A percentile compares a stretch with the other conserved stretches of the same genome.
phyloP scores from a whole-genome alignment of 2,113 vertebrate species.

The Hemiscyllium ocellatum region DNA sequence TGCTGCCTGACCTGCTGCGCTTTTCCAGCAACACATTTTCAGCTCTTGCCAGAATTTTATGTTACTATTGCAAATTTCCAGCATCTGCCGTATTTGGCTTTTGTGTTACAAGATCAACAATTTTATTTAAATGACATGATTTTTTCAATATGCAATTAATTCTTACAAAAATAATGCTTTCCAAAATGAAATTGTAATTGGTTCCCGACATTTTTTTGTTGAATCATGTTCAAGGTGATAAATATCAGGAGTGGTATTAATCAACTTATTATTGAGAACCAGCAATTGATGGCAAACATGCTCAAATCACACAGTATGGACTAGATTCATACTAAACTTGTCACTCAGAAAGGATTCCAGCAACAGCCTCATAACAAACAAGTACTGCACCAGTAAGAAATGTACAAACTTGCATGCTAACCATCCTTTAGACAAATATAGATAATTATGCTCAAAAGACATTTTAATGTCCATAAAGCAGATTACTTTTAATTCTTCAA shows the following conservation, averaged over 20 bases:
- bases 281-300: neutral
- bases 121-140: neutral
- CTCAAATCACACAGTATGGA: neutral
- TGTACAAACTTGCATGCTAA: neutral
- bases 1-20: too few relatives aligned
- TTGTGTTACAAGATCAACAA: neutral
- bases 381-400: neutral
- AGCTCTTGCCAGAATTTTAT: too few relatives aligned
- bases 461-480: neutral
- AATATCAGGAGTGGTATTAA: neutral
- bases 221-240: neutral
- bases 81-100: too few relatives aligned
- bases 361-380: neutral
- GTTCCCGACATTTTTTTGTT: neutral
- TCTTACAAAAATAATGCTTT: neutral
- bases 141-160: neutral
- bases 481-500: neutral
- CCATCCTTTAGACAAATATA: neutral
- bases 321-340: neutral
- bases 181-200: neutral
- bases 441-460: neutral
- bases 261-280: neutral
- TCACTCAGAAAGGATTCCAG: neutral
- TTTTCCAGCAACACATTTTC: too few relatives aligned
- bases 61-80: too few relatives aligned